phyloP scores from a whole-genome alignment of 2,888 invertebrate genomes.

The Tillus elongatus region DNA sequence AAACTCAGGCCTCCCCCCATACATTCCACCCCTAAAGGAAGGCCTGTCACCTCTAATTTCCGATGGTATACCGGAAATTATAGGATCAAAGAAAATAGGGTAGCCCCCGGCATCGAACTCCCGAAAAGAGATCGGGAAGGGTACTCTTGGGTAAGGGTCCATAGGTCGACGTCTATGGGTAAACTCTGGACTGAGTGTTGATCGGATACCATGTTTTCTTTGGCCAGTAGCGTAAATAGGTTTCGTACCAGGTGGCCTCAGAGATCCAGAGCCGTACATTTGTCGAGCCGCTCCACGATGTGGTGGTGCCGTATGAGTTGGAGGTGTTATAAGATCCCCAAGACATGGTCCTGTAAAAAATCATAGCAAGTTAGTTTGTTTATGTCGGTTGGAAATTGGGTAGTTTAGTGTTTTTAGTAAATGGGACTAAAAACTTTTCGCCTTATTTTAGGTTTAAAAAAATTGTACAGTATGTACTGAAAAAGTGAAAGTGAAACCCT shows the following conservation, averaged over 20 bases:
- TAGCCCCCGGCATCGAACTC: no score
- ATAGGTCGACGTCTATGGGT: no score
- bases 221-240: conserved; percentile 37
- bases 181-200: conserved; percentile 36
- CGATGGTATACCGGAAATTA: no score
- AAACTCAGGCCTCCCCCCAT: conserved; percentile 35
- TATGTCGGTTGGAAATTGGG: no score
- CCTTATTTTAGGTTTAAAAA: no score
- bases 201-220: conserved; percentile 38
- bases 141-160: conserved; percentile 21
- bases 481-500: no score
- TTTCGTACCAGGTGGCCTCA: conserved; percentile 43
- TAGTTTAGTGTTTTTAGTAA: no score
- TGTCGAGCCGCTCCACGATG: conserved; percentile 48
- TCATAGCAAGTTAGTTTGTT: no score
- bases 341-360: conserved; percentile 12
- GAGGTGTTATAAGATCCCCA: conserved; percentile 24
- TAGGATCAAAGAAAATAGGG: no score
- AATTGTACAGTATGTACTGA: no score
- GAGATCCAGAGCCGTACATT: conserved; percentile 49
- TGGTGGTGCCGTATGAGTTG: conserved; percentile 40
- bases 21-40: conserved; percentile 27
- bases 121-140: conserved; percentile 24
- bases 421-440: no score
- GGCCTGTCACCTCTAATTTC: no score